A percentile compares a stretch with the other conserved stretches of the same genome.
Conservation (phyloP, 1,140 invertebrate species). For the Euschistus heros region DNA sequence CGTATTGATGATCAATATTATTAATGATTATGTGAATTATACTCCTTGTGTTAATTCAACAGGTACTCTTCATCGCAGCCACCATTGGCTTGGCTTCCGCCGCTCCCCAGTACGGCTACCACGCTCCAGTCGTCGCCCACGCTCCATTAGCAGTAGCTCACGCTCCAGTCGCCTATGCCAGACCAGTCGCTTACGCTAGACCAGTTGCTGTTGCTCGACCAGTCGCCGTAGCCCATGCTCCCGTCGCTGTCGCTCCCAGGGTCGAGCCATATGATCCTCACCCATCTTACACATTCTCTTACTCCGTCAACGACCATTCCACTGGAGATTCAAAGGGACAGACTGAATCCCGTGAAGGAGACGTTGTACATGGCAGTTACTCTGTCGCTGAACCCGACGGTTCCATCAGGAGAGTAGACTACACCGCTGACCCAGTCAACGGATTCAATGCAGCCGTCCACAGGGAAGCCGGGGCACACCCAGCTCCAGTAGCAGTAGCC, state of each 20-base stretch:
- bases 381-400: slow-evolving; percentile 39
- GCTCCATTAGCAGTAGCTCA: too few species aligned
- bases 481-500: too few species aligned
- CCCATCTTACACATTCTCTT: slow-evolving; percentile 24
- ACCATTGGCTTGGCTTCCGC: too few species aligned
- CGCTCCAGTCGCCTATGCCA: too few species aligned
- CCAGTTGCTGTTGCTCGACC: background rate
- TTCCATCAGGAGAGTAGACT: slow-evolving; percentile 30
- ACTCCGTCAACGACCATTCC: slow-evolving; percentile 23
- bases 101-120: too few species aligned
- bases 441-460: slow-evolving; percentile 27
- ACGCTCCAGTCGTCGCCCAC: too few species aligned
- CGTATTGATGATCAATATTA: too few species aligned
- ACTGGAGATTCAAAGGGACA: slow-evolving; percentile 33
- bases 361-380: slow-evolving; percentile 56
- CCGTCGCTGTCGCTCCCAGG: background rate
- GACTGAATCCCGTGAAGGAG: slow-evolving; percentile 52
- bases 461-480: too few species aligned
- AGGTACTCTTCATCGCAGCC: too few species aligned
- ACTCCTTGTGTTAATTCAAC: too few species aligned
- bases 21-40: too few species aligned
- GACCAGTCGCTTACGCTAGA: slow-evolving; percentile 19
- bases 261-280: slow-evolving; percentile 6
- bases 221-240: too few species aligned
- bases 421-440: slow-evolving; percentile 30